These are phyloP conservation scores for Trissonchulus latispiculum DNA, from an alignment of 2,888 invertebrate genomes.

Conservation along the genomic window DNA sequence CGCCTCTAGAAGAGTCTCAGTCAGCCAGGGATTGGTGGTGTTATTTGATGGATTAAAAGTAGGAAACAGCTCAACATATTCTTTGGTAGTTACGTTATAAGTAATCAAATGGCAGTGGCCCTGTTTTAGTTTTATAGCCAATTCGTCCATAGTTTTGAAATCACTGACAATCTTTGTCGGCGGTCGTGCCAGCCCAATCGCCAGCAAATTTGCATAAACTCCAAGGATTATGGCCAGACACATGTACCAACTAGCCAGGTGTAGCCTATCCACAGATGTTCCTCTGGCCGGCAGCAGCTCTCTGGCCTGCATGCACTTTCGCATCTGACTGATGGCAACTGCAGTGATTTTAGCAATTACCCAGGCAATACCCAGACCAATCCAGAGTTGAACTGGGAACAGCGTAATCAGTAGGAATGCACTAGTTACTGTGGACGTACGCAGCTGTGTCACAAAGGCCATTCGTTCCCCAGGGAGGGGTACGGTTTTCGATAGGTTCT, in stretches of 20 bases:
- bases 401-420: background rate
- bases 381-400: background rate
- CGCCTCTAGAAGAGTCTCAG: background rate
- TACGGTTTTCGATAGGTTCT: background rate
- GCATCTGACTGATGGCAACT: background rate
- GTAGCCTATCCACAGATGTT: background rate
- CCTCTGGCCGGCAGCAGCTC: background rate
- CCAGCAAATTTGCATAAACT: background rate
- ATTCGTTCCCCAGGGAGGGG: background rate
- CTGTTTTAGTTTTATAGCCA: background rate
- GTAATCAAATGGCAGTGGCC: background rate
- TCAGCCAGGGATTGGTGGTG: background rate
- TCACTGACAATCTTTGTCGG: background rate
- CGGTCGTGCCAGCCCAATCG: background rate
- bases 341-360: background rate
- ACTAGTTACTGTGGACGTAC: background rate
- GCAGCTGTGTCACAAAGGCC: background rate
- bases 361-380: background rate
- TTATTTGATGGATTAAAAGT: background rate
- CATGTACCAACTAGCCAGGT: background rate
- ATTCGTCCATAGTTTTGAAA: background rate
- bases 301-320: background rate
- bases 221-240: background rate
- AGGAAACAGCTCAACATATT: background rate
- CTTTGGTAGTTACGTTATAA: background rate